Base-by-base conservation (phyloP, 2,113 vertebrate species). In the Macquaria australasica region DNA sequence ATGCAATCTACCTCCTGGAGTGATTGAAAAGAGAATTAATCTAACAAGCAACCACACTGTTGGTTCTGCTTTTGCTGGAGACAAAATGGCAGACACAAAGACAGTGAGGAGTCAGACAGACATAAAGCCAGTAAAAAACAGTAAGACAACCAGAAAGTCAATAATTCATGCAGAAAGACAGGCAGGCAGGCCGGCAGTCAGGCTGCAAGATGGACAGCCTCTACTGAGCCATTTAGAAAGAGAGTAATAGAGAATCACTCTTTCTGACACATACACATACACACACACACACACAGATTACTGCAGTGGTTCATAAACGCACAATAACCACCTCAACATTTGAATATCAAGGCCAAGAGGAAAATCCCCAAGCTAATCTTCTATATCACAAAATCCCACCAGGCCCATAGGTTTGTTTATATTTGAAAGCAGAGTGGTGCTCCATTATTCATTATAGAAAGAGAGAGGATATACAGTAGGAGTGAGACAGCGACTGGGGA, bases 111-210 rank as follows among this genome's bases (percentile, higher is more conserved):
- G 25, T 39, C 55, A 41, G 75, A 55, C 41, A 21, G 63, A 67
- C 64, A 21, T 64, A 41, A 58, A 74, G 43, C 20, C 8, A 28
- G 48, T 39, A 34, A 62, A 86, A 64, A 71, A 62, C 16, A 14
- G n/a, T 0, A 25, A 79, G 73, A 72, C 6, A 4, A 39, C 50
- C 62, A 78, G 59, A 34, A 39, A 48, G 83, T 85, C 73, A 91
- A 88, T 92, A 85, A 89, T 85, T 90, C 83, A 87, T 41, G 55
- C 20, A 60, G 70, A 81, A 73, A 88, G 58, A 88, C 37, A 59
- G 70, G 45, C 48, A 45, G 76, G 23, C 21, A 48, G 41, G 16
- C 80, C 37, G 75, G 25, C 20, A 45, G 62, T 14, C 80, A 58
- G 59, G 70, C 73, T 64, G 51, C 7, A 48, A 64, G 60, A 86